Evolutionary conservation across 2,113 vertebrate species (phyloP), one percentile per base, ranked within the genome.

Genomic region (Empidonax alnorum): DNA sequence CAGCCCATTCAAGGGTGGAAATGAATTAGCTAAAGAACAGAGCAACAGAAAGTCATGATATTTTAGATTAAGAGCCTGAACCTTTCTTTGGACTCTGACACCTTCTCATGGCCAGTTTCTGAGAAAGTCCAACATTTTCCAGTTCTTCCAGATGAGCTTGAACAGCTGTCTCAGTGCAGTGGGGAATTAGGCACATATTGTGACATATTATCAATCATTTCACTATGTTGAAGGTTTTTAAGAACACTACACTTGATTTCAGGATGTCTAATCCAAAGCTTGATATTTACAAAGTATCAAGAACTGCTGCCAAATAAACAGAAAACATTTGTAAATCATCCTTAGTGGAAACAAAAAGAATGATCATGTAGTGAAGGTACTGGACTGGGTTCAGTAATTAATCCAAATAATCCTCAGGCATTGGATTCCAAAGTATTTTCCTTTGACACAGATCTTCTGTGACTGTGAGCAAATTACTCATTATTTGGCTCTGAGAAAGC

Each of bases 221-320:
- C 58, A 62, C 49, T 93, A 66, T 83, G 61, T 30, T 85, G 78
- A 62, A 86, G 50, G 50, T 49, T 84, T 96, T 80, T 72, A 78
- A 94, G 76, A 68, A 86, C 37, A 22, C 77, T 94, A 68, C 19
- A 67, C 33, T 74, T 46, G 65, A 52, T 91, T 95, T 88, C 50
- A 92, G 31, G 49, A 44, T 92, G 59, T 77, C 14, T 52, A n/a
- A 73, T 88, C 59, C 72, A 94, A 92, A 93, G 50, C 19, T n/a
- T 71, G 44, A 58, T 88, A 69, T 80, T 95, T 84, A 71, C 33
- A 90, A 73, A 74, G 35, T 35, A 94, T 39, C 30, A 59, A 83
- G 65, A 78, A 71, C 44, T 61, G 13, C 33, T 74, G 90, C 82
- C 85, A 94, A 79, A 90, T 31, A 90, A 93, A 86, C n/a, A 82